These are phyloP conservation scores for Pheosia tremula DNA, from an alignment of 2,888 invertebrate genomes.

Conservation along the genomic window DNA sequence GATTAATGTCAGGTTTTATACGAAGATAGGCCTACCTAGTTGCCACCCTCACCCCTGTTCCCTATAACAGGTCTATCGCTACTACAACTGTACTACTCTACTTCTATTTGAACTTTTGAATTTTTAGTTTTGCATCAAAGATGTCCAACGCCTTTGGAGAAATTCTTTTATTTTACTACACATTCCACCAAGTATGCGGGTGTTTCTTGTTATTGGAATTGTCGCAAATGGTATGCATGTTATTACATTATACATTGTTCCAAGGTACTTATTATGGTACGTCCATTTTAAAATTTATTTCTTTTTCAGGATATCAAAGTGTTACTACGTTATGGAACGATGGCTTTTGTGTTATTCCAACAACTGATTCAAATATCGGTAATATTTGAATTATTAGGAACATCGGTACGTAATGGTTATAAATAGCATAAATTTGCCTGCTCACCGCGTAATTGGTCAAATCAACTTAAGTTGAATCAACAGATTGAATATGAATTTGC, in stretches of 20 bases:
- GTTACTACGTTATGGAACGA: constrained; percentile 13
- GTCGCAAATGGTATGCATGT: constrained; percentile 2
- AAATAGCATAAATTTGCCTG: neutral
- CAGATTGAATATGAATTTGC: too few relatives aligned
- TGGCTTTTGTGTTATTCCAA: constrained; percentile 21
- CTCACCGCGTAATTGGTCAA: too few relatives aligned
- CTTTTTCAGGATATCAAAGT: neutral
- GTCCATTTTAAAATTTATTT: too few relatives aligned
- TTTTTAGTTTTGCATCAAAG: constrained; percentile 3
- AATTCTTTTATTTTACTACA: neutral
- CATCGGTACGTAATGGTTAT: constrained; percentile 17
- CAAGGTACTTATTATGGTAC: neutral
- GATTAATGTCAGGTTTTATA: too few relatives aligned
- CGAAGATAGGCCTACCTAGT: too few relatives aligned
- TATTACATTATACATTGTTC: neutral
- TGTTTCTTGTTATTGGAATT: neutral
- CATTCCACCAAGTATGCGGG: constrained; percentile 1
- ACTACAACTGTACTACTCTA: too few relatives aligned
- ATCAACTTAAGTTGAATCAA: too few relatives aligned
- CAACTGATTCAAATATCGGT: constrained; percentile 33
- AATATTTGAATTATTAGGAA: constrained; percentile 34
- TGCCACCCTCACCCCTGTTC: too few relatives aligned
- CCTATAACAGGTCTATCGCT: too few relatives aligned
- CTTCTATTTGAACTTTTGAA: neutral
- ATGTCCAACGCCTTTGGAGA: neutral